Percentiles rank a stretch among this genome's conserved stretches.
Evolutionary conservation across 2,797 vertebrate genomes (phyloP).

Genomic region (Leptatherina wallacei): DNA sequence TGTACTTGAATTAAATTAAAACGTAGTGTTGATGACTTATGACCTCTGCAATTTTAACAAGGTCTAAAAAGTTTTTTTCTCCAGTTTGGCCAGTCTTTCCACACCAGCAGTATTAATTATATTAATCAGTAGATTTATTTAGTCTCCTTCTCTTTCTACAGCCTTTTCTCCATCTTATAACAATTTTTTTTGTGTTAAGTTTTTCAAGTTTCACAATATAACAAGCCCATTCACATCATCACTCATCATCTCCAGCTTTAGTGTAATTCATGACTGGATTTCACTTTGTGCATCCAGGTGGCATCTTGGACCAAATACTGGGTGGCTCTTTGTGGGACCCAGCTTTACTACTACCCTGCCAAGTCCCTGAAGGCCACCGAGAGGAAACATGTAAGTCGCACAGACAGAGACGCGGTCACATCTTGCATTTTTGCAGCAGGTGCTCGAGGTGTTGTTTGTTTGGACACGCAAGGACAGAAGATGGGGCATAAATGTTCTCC

Average conservation of each 20-base stretch:
- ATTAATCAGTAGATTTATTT: slow-evolving; percentile 30
- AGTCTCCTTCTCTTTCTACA: not conserved
- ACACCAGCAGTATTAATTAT: slow-evolving; percentile 23
- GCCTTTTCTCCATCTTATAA: not conserved
- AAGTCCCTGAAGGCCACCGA: slow-evolving; percentile 98
- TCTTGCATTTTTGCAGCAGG: not conserved
- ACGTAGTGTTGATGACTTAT: slow-evolving; percentile 22
- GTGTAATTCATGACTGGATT: not conserved
- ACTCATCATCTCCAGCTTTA: not conserved
- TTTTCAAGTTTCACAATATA: not conserved
- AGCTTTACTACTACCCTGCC: slow-evolving; percentile 96
- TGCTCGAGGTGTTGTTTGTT: not conserved
- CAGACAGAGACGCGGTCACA: not conserved
- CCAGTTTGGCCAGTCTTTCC: not conserved
- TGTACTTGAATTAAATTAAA: slow-evolving; percentile 26
- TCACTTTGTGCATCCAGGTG: slow-evolving; percentile 82
- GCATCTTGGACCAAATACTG: slow-evolving; percentile 98
- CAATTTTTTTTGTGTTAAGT: not conserved
- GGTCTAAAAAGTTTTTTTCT: not conserved
- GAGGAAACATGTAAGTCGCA: slow-evolving; percentile 93
- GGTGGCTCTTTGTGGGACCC: slow-evolving; percentile 93
- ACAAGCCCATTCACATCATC: not conserved
- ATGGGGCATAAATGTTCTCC: not conserved
- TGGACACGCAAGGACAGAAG: not conserved
- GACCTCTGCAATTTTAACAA: slow-evolving; percentile 22